Evolutionary conservation across 2,113 vertebrate genomes (phyloP).

Genomic region (Buteo buteo): DNA sequence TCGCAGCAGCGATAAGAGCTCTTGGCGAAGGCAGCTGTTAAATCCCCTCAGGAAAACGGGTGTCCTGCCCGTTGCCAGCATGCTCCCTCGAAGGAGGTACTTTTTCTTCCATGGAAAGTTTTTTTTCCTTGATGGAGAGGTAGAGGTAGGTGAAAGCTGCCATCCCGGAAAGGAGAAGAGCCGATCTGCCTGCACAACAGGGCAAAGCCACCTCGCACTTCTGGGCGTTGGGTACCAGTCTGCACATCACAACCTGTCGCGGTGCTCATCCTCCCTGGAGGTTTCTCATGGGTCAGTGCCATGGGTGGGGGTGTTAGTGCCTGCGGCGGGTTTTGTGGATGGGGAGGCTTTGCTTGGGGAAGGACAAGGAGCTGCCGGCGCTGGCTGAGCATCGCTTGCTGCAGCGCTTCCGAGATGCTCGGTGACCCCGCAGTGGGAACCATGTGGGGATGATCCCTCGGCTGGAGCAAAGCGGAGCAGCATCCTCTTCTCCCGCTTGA

Average conservation of each 20-base stretch:
- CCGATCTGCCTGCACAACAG: rapidly evolving
- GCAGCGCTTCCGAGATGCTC: rapidly evolving
- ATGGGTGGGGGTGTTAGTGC: too few species aligned
- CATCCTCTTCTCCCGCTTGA: background rate
- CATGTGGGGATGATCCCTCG: rapidly evolving
- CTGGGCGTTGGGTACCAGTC: rapidly evolving
- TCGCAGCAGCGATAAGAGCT: rapidly evolving
- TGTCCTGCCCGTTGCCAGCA: rapidly evolving
- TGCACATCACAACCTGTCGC: background rate
- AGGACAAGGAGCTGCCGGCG: background rate
- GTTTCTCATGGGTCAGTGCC: background rate
- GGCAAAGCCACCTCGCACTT: rapidly evolving
- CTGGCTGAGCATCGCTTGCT: rapidly evolving
- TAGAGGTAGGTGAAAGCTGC: background rate
- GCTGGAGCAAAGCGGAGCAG: background rate
- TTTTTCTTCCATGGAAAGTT: background rate
- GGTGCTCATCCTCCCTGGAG: background rate
- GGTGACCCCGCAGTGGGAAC: background rate
- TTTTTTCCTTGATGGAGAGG: background rate
- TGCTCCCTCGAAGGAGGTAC: background rate
- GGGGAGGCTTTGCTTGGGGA: background rate
- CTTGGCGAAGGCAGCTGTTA: background rate
- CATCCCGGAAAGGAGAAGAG: background rate
- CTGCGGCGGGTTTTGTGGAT: background rate
- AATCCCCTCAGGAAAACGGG: background rate